phyloP scores from a whole-genome alignment of 2,113 vertebrate species.

The Charadrius vociferus region DNA sequence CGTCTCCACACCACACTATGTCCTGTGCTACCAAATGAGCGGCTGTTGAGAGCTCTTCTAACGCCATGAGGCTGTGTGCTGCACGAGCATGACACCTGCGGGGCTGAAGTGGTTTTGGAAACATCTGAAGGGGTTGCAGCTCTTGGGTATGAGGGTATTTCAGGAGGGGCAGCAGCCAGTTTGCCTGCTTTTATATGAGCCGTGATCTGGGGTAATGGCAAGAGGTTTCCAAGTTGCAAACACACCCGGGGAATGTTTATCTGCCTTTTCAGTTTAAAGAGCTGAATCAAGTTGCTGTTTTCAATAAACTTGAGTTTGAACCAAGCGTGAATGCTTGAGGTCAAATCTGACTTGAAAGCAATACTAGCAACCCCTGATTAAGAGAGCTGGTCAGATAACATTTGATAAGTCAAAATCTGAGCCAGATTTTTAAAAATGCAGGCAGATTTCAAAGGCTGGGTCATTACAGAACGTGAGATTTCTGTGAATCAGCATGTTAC shows the following conservation, averaged over 20 bases:
- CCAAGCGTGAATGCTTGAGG: neutral
- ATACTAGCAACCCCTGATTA: neutral
- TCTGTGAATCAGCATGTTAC: conserved; percentile 65
- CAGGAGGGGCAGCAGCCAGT: neutral
- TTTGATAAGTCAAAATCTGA: conserved; percentile 49
- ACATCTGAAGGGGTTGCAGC: neutral
- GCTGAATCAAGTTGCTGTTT: neutral
- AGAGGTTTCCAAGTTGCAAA: neutral
- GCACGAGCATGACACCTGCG: fast-evolving
- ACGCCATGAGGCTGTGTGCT: neutral
- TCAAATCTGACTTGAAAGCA: conserved; percentile 16
- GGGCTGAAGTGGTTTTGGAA: neutral
- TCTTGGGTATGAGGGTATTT: neutral
- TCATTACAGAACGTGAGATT: conserved; percentile 58
- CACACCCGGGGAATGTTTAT: neutral
- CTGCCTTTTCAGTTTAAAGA: conserved; percentile 16
- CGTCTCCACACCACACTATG: fast-evolving
- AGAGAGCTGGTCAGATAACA: conserved; percentile 15
- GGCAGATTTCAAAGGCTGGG: conserved; percentile 48
- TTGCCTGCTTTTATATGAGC: neutral
- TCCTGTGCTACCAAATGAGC: fast-evolving
- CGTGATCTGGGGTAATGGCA: neutral
- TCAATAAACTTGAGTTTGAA: neutral
- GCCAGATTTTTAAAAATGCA: conserved; percentile 17
- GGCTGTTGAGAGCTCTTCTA: neutral